Conservation (phyloP, 2,113 vertebrate genomes). For the Typhlomys cinereus region DNA sequence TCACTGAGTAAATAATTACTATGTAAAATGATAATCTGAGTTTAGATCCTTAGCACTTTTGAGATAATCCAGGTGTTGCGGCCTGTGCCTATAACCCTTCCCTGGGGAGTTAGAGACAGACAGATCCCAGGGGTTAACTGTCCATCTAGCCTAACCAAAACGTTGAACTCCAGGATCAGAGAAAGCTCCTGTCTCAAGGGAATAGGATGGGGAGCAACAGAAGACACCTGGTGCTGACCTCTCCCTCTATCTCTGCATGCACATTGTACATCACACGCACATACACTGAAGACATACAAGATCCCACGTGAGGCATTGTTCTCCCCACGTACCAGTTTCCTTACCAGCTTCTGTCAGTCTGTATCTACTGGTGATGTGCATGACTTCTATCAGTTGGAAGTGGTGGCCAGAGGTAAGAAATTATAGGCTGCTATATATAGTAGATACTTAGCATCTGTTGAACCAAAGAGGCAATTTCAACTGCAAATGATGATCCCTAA, state of each 20-base stretch:
- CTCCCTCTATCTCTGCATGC: background rate
- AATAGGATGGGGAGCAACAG: background rate
- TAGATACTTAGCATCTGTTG: conserved; percentile 55
- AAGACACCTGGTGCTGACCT: background rate
- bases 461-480: background rate
- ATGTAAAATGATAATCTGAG: background rate
- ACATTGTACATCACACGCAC: too few species aligned
- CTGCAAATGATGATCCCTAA: conserved; percentile 26
- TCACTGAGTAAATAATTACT: background rate
- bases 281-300: background rate
- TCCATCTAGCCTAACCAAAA: background rate
- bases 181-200: background rate
- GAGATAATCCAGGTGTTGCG: too few species aligned
- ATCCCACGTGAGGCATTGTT: background rate
- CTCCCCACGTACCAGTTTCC: background rate
- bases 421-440: background rate
- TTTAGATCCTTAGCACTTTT: too few species aligned
- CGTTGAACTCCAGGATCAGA: background rate
- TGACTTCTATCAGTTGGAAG: conserved; percentile 1
- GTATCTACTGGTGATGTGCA: background rate
- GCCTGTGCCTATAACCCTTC: background rate
- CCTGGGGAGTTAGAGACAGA: background rate
- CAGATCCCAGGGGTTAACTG: background rate
- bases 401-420: conserved; percentile 24
- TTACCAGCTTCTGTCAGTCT: background rate